phyloP scores from a whole-genome alignment of 2,888 invertebrate species.

The Drosophila rellima region DNA sequence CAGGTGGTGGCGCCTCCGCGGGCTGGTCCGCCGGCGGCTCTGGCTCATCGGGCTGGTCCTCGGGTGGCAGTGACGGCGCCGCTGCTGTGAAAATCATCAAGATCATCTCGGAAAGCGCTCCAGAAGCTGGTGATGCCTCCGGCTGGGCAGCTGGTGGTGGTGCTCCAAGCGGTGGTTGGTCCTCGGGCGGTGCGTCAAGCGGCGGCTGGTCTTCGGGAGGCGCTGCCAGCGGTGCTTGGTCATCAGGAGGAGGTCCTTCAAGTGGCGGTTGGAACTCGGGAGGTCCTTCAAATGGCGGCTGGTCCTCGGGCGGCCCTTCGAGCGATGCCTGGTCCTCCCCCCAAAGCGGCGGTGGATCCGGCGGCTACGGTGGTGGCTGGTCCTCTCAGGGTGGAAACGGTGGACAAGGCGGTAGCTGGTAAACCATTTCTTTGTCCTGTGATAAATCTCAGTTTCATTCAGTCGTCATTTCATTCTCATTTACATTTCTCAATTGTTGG shows the following conservation, averaged over 20 bases:
- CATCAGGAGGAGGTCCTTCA: conserved; percentile 27
- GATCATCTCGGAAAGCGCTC: conserved; percentile 55
- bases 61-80: conserved; percentile 44
- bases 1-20: conserved; percentile 33
- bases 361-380: conserved; percentile 41
- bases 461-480: conserved; percentile 28
- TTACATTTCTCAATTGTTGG: conserved; percentile 35
- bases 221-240: conserved; percentile 53
- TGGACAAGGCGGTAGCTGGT: conserved; percentile 59
- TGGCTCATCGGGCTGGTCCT: conserved; percentile 60
- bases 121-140: conserved; percentile 29
- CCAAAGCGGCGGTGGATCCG: conserved; percentile 33
- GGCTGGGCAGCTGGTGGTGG: conserved; percentile 53
- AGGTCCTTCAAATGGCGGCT: conserved; percentile 38
- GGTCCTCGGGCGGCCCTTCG: conserved; percentile 44
- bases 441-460: conserved; percentile 50
- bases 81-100: conserved; percentile 62
- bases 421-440: conserved; percentile 32
- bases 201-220: conserved; percentile 46
- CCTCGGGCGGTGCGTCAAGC: conserved; percentile 28
- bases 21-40: conserved; percentile 52
- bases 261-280: conserved; percentile 28
- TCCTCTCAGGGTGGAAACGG: conserved; percentile 34
- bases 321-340: conserved; percentile 52
- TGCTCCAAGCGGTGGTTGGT: conserved; percentile 56